phyloP scores from a whole-genome alignment of 2,888 invertebrate species.

The Hypomecis atomaria region DNA sequence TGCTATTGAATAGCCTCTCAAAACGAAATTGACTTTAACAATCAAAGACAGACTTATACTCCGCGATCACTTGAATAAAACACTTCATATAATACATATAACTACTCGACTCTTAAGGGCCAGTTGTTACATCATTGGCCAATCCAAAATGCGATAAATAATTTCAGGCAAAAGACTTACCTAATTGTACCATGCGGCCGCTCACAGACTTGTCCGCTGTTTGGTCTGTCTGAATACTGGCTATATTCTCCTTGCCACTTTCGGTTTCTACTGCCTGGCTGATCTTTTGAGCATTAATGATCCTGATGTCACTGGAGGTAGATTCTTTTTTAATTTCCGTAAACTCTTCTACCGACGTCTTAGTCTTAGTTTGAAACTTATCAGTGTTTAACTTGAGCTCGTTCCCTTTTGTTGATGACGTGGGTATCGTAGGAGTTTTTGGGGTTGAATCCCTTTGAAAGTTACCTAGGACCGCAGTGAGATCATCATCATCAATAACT shows the following conservation, averaged over 20 bases:
- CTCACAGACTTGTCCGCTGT: not conserved
- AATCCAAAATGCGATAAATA: too few relatives aligned
- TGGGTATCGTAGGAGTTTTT: not conserved
- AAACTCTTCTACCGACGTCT: not conserved
- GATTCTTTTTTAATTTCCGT: conserved; percentile 3
- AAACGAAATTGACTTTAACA: too few relatives aligned
- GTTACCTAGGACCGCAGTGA: not conserved
- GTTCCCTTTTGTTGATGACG: not conserved
- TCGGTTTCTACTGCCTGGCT: not conserved
- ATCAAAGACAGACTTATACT: too few relatives aligned
- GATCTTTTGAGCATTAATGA: not conserved
- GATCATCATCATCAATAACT: not conserved
- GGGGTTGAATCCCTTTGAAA: not conserved
- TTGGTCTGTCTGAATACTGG: not conserved
- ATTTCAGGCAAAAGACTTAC: not conserved
- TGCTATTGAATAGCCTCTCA: too few relatives aligned
- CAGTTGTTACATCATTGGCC: too few relatives aligned
- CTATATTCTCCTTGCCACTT: not conserved
- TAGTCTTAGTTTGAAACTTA: not conserved
- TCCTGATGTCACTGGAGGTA: not conserved
- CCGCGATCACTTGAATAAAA: too few relatives aligned
- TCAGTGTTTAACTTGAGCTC: not conserved
- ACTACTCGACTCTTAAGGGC: too few relatives aligned
- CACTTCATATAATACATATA: too few relatives aligned
- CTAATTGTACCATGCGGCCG: not conserved